These are phyloP conservation scores for Diogma glabrata DNA, from an alignment of 2,888 invertebrate genomes.

Conservation along the genomic window DNA sequence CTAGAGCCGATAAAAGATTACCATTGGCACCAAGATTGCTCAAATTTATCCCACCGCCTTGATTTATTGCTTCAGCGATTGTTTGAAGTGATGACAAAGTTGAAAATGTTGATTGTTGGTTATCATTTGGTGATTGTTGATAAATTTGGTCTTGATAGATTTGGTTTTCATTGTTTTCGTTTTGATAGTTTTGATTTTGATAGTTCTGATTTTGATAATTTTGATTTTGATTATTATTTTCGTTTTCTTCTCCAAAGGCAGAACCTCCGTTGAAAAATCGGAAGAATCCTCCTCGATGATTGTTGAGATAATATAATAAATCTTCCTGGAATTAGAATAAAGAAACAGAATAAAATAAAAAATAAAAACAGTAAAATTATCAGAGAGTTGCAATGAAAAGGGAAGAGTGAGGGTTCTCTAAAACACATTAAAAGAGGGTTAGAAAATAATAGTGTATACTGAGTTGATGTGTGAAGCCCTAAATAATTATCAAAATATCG, in stretches of 20 bases:
- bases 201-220: conserved; percentile 13
- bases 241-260: conserved; percentile 24
- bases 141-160: no score
- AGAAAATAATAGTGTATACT: no score
- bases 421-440: no score
- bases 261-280: conserved; percentile 55
- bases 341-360: conserved; percentile 2
- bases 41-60: conserved; percentile 17
- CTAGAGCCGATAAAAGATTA: conserved; percentile 15
- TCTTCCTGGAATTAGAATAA: conserved; percentile 40
- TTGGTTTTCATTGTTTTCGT: conserved; percentile 13
- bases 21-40: conserved; percentile 18
- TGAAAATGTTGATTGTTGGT: conserved; percentile 11
- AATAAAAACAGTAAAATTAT: no score
- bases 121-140: no score
- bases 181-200: conserved; percentile 13
- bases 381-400: background rate
- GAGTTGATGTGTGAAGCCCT: no score
- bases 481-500: no score
- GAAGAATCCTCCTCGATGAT: conserved; percentile 77
- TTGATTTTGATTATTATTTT: conserved; percentile 10
- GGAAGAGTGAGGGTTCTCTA: no score
- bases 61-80: conserved; percentile 14
- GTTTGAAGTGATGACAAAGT: conserved; percentile 14
- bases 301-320: conserved; percentile 67